phyloP scores from a whole-genome alignment of 2,888 invertebrate species.

The Dryobota labecula region DNA sequence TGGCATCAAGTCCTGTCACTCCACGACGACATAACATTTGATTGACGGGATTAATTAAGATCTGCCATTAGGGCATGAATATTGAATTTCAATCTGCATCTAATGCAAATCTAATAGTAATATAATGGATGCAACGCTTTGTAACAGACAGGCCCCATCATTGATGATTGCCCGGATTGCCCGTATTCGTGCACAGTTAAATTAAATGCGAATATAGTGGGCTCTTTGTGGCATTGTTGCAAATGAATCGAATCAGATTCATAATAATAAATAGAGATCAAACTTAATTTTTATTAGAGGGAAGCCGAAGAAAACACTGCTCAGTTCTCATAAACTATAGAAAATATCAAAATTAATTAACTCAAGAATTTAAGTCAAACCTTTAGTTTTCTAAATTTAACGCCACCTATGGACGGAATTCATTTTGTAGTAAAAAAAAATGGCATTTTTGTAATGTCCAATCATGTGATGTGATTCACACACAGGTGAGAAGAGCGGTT shows the following conservation, averaged over 20 bases:
- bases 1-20: slow-evolving; percentile 6
- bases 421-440: no score
- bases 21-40: slow-evolving; percentile 15
- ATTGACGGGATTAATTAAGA: slow-evolving; percentile 27
- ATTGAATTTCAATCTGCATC: slow-evolving; percentile 37
- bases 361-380: no score
- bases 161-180: slow-evolving; percentile 28
- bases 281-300: no score
- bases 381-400: no score
- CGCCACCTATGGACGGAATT: no score
- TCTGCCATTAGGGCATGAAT: slow-evolving; percentile 29
- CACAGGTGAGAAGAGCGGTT: no score
- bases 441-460: no score
- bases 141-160: slow-evolving; percentile 24
- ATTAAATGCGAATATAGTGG: background rate
- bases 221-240: background rate
- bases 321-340: no score
- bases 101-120: slow-evolving; percentile 23
- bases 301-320: no score
- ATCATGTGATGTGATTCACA: no score
- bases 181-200: slow-evolving; percentile 4
- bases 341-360: no score
- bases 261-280: background rate
- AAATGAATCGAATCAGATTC: background rate
- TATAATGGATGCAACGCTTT: slow-evolving; percentile 8